Conservation (phyloP, 2,888 invertebrate genomes). For the Dermolepida albohirtum region DNA sequence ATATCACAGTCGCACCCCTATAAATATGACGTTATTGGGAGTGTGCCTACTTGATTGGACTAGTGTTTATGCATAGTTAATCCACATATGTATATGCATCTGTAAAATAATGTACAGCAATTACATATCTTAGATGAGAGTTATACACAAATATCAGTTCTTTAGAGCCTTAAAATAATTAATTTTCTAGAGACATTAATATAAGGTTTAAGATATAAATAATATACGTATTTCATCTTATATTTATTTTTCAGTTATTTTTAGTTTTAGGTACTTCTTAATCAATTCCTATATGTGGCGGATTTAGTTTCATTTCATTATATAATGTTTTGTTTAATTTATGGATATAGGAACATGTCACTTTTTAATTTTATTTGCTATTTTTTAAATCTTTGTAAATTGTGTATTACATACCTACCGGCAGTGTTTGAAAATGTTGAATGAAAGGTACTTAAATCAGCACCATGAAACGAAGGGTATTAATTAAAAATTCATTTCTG, state of each 20-base stretch:
- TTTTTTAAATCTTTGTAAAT: background rate
- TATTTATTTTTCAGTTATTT: slow-evolving; percentile 8
- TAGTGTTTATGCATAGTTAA: background rate
- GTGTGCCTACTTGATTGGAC: too few species aligned
- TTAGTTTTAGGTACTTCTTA: slow-evolving; percentile 45
- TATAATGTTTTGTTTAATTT: slow-evolving; percentile 4
- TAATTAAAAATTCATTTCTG: too few species aligned
- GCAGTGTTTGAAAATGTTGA: slow-evolving; percentile 16
- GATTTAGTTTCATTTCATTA: slow-evolving; percentile 42
- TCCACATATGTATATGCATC: slow-evolving; percentile 13
- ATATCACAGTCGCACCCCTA: too few species aligned
- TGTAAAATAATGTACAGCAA: slow-evolving; percentile 29
- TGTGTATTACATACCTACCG: slow-evolving; percentile 4
- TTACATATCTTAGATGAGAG: slow-evolving; percentile 23
- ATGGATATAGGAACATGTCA: slow-evolving; percentile 27
- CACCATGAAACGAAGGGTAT: too few species aligned
- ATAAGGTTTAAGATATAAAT: slow-evolving; percentile 22
- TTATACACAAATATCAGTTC: slow-evolving; percentile 43
- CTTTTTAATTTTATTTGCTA: slow-evolving; percentile 6
- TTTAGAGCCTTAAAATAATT: slow-evolving; percentile 37
- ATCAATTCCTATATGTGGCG: slow-evolving; percentile 59
- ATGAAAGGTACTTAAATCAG: background rate
- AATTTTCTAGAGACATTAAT: slow-evolving; percentile 32
- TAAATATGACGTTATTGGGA: too few species aligned
- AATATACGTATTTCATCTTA: slow-evolving; percentile 11